Conservation (phyloP, 1,140 invertebrate species). For the Chrysopa pallens region DNA sequence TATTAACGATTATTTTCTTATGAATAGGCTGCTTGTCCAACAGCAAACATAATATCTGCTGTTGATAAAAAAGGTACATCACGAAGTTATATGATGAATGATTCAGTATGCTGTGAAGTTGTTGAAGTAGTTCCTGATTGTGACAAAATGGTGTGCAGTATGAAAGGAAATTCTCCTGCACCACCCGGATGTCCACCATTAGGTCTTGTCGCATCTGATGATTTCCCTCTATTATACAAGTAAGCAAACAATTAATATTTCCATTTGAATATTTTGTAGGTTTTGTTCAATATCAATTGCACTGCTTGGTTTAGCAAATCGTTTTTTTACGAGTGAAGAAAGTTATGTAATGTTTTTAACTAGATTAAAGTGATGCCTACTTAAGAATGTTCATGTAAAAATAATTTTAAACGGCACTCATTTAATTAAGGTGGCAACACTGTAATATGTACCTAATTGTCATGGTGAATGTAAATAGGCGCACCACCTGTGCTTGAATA, state of each 20-base stretch:
- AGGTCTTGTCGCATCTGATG: slow-evolving; percentile 66
- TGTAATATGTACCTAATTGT: no score
- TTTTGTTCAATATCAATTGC: no score
- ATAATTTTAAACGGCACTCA: no score
- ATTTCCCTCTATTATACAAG: slow-evolving; percentile 76
- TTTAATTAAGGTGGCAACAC: no score
- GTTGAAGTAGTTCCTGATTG: slow-evolving; percentile 69
- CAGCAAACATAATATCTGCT: slow-evolving; percentile 50
- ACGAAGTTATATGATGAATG: slow-evolving; percentile 61
- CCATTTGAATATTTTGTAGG: background rate
- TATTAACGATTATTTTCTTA: slow-evolving; percentile 8
- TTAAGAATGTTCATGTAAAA: no score
- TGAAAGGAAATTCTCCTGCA: slow-evolving; percentile 52
- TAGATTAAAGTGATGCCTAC: no score
- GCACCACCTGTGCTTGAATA: no score
- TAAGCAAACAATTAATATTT: slow-evolving; percentile 30
- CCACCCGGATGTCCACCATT: slow-evolving; percentile 49
- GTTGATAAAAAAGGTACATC: slow-evolving; percentile 65
- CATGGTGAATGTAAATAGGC: no score
- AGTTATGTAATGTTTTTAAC: no score
- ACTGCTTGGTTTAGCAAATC: no score
- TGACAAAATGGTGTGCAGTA: slow-evolving; percentile 72
- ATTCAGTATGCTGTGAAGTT: slow-evolving; percentile 74
- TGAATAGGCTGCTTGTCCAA: slow-evolving; percentile 44
- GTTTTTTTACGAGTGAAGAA: no score